Evolutionary conservation across 2,888 invertebrate genomes (phyloP).

Genomic region (Andrena haemorrhoa): DNA sequence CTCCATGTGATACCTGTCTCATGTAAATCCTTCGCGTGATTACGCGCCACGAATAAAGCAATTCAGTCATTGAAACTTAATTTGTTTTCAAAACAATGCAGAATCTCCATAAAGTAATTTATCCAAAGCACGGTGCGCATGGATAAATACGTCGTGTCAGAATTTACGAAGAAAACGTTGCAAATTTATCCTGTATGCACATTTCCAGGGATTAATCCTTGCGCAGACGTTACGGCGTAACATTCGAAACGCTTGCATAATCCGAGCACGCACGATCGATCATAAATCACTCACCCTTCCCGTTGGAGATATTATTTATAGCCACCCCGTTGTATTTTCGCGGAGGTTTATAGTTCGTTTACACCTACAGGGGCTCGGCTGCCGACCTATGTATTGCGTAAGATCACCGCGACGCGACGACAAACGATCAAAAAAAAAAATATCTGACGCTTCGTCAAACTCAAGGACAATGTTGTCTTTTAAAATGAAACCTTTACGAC

Average conservation of each 20-base stretch:
- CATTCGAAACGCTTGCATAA: constrained; percentile 50
- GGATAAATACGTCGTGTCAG: neutral
- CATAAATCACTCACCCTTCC: constrained; percentile 51
- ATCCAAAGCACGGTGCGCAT: too few species aligned
- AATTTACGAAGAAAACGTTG: neutral
- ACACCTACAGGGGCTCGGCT: constrained; percentile 24
- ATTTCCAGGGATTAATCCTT: constrained; percentile 17
- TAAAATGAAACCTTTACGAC: neutral
- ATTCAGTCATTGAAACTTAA: too few species aligned
- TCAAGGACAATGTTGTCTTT: constrained; percentile 8
- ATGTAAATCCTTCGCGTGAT: too few species aligned
- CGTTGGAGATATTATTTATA: constrained; percentile 52
- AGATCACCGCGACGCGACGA: constrained; percentile 22
- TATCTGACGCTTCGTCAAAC: constrained; percentile 7
- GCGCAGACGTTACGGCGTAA: neutral
- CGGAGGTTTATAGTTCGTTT: constrained; percentile 29
- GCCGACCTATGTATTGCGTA: constrained; percentile 36
- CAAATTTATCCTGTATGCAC: neutral
- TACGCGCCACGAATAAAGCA: too few species aligned
- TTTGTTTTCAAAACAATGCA: too few species aligned
- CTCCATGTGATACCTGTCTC: too few species aligned
- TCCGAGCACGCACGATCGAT: constrained; percentile 27
- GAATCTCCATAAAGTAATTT: too few species aligned
- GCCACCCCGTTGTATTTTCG: constrained; percentile 37
- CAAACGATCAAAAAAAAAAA: neutral